A percentile compares a stretch with the other conserved stretches of the same genome.
These are phyloP conservation scores for Columba janthina DNA, from an alignment of 2,113 vertebrate species.

Conservation along the genomic window DNA sequence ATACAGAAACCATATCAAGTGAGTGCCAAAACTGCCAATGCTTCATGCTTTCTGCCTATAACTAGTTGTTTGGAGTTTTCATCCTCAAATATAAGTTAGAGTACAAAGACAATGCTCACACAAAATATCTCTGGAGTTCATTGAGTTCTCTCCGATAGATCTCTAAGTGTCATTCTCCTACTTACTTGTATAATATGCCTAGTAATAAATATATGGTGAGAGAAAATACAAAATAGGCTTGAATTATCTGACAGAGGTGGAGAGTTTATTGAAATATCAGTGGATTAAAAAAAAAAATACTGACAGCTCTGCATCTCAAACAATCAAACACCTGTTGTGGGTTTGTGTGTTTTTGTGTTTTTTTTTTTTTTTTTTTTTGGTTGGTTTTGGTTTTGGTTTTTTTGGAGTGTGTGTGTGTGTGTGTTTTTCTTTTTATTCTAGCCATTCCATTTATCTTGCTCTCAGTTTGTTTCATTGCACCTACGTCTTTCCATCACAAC, in stretches of 20 bases:
- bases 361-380: background rate
- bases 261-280: background rate
- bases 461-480: background rate
- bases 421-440: background rate
- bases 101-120: accelerated
- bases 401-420: too few relatives aligned
- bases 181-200: background rate
- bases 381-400: too few relatives aligned
- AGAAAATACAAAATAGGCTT: background rate
- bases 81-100: background rate
- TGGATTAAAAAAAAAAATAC: background rate
- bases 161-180: background rate
- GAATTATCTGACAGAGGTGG: background rate
- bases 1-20: background rate
- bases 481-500: background rate
- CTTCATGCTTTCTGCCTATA: background rate
- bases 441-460: background rate
- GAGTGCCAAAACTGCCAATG: background rate
- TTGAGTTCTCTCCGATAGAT: background rate
- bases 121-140: background rate
- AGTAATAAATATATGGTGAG: background rate
- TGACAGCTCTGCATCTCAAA: background rate
- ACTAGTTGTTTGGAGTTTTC: background rate
- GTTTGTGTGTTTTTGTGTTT: too few relatives aligned
- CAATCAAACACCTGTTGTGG: background rate